These are phyloP conservation scores for Aleiodes sp. DNA, from an alignment of 1,140 invertebrate genomes.

Conservation along the genomic window DNA sequence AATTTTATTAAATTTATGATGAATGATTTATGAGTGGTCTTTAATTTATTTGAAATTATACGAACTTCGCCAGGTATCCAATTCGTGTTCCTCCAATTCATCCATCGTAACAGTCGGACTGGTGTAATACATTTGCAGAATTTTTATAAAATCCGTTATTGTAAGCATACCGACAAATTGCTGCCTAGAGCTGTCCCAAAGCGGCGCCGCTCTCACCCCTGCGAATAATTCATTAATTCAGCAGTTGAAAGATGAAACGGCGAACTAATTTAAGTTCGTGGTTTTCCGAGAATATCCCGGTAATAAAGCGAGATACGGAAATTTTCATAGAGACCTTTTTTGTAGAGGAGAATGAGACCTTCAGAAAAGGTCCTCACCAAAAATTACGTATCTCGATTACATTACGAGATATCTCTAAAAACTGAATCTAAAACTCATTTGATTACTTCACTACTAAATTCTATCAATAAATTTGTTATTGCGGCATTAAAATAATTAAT, in stretches of 20 bases:
- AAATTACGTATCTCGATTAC: no score
- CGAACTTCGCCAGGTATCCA: conserved; percentile 93
- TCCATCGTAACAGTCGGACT: conserved; percentile 91
- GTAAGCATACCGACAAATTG: conserved; percentile 97
- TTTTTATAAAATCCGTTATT: conserved; percentile 99
- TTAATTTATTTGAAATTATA: conserved; percentile 36
- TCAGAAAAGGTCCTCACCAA: no score
- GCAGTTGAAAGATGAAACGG: no score
- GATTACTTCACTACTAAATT: no score
- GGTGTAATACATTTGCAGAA: conserved; percentile 97
- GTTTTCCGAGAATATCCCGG: no score
- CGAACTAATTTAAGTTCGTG: no score
- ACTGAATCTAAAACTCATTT: background rate
- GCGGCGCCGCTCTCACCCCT: conserved; percentile 95
- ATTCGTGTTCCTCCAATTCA: conserved; percentile 96
- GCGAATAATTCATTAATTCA: no score
- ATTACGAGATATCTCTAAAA: background rate
- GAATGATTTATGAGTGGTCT: background rate
- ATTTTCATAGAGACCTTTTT: no score
- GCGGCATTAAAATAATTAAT: background rate
- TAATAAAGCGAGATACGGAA: no score
- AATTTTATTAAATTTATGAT: conserved; percentile 18
- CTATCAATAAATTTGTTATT: no score
- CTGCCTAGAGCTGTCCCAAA: conserved; percentile 95
- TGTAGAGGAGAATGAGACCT: no score